These are phyloP conservation scores for Oncorhynchus kisutch DNA, from an alignment of 2,113 vertebrate genomes.

Conservation along the genomic window DNA sequence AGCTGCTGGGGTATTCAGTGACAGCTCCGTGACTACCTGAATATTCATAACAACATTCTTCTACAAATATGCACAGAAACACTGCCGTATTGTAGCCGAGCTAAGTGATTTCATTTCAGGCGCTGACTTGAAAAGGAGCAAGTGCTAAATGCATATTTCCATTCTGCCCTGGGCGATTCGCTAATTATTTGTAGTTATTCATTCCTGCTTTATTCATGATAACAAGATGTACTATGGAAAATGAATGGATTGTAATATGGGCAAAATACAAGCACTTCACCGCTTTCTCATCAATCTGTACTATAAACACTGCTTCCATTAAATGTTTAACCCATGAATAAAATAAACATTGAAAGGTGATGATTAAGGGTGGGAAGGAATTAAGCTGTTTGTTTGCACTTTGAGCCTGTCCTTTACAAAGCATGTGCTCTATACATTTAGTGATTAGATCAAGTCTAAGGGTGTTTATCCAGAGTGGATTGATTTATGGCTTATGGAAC, in stretches of 20 bases:
- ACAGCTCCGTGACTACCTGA: background rate
- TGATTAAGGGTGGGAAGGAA: no score
- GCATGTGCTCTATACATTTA: no score
- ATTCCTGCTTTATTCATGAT: conserved; percentile 33
- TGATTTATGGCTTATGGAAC: no score
- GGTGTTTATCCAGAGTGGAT: no score
- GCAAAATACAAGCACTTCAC: background rate
- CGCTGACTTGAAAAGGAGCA: conserved; percentile 20
- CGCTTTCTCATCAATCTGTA: background rate
- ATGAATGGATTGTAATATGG: background rate
- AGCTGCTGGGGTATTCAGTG: background rate
- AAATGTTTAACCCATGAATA: background rate
- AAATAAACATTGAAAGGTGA: background rate
- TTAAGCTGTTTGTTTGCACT: no score
- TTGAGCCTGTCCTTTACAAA: no score
- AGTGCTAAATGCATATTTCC: conserved; percentile 47
- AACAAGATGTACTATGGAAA: conserved; percentile 24
- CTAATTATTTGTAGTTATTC: conserved; percentile 41
- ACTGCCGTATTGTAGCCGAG: no score
- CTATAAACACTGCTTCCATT: conserved; percentile 4
- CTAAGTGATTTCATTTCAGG: conserved; percentile 28
- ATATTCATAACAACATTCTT: conserved; percentile 28
- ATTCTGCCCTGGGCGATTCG: conserved; percentile 40
- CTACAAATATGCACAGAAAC: background rate
- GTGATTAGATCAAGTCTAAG: no score